phyloP scores from a whole-genome alignment of 2,113 vertebrate species.

The Mustela lutreola region DNA sequence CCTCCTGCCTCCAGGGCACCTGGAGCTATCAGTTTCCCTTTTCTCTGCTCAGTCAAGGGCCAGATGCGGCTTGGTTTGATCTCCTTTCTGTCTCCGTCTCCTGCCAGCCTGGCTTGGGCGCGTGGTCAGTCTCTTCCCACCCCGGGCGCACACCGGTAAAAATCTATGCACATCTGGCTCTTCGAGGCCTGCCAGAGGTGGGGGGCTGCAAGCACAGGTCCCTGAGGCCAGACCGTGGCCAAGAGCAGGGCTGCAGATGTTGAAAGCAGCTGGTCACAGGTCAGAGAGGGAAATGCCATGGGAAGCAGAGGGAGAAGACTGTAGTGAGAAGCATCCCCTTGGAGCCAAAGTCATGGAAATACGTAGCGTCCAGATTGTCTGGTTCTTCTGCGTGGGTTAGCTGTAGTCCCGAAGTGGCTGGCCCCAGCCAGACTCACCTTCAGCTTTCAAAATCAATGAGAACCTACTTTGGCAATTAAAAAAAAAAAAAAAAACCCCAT shows the following conservation, averaged over 20 bases:
- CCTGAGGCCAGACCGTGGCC: background rate
- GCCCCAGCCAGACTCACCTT: background rate
- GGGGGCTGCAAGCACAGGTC: background rate
- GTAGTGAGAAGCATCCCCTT: background rate
- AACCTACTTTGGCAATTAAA: background rate
- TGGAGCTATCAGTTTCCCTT: background rate
- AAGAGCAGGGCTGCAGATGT: background rate
- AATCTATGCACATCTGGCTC: background rate
- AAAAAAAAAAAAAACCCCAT: background rate
- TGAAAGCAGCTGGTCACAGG: background rate
- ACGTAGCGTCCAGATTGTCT: background rate
- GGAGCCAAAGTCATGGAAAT: background rate
- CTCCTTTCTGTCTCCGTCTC: background rate
- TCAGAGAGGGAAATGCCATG: background rate
- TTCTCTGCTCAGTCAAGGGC: constrained; percentile 29
- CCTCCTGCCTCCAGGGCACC: background rate
- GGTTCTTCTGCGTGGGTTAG: background rate
- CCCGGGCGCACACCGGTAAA: background rate
- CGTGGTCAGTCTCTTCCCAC: background rate
- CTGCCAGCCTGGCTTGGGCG: background rate
- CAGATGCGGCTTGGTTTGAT: background rate
- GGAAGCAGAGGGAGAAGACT: background rate
- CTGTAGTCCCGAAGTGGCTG: background rate
- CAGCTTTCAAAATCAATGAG: constrained; percentile 37
- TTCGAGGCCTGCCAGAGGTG: background rate